Percentiles rank a stretch among this genome's conserved stretches.
Evolutionary conservation across 2,797 vertebrate species (phyloP).

Genomic region (Emys orbicularis): DNA sequence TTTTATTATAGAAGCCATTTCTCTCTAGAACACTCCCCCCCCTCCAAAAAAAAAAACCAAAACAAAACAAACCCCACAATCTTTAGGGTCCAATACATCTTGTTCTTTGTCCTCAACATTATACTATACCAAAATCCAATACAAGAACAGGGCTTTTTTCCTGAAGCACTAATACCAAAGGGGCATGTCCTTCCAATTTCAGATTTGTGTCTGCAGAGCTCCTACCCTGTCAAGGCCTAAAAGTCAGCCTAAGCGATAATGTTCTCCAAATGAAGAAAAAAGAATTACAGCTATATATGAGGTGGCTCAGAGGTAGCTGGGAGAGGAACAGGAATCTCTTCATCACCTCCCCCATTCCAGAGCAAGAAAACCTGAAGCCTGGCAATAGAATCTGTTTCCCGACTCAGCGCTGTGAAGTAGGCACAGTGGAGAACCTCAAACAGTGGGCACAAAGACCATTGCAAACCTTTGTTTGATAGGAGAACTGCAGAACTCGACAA

Average conservation of each 20-base stretch:
- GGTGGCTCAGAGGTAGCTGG: background rate
- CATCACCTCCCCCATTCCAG: background rate
- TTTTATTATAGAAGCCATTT: background rate
- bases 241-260: background rate
- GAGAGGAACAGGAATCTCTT: background rate
- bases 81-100: background rate
- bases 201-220: background rate
- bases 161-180: background rate
- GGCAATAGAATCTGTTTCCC: background rate
- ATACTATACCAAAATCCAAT: background rate
- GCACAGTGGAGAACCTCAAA: background rate
- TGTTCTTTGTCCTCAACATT: background rate
- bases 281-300: accelerated
- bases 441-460: background rate
- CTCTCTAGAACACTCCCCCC: background rate
- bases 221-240: background rate
- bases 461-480: background rate
- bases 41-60: too few species aligned
- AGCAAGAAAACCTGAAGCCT: accelerated
- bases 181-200: background rate
- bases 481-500: accelerated
- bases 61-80: background rate
- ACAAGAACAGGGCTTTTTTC: background rate
- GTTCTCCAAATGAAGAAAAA: background rate
- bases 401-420: background rate